Base-by-base conservation (phyloP, 2,888 invertebrate genomes). In the Lithosia quadra region DNA sequence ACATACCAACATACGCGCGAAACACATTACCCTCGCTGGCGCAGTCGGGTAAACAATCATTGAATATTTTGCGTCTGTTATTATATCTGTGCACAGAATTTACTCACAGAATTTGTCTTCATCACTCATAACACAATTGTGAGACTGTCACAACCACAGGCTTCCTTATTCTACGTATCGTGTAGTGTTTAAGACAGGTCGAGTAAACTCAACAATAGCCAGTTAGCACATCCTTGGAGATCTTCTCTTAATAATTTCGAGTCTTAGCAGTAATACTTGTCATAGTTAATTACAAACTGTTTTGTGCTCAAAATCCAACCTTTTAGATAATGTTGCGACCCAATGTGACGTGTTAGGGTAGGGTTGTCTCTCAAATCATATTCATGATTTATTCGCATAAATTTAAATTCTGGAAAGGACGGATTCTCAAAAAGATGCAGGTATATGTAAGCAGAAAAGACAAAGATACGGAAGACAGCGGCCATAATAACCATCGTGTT, bases 251-350 rank as follows among this genome's bases (percentile, higher is more conserved):
- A 69, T 56, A 39, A 63, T 65, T 58, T 33, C 62, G 33, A 28
- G n/a, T 68, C 66, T 36, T 62, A 33, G 34, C 62, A 67, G 65
- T 71, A 71, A 58, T 76, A 78, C 76, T 73, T 74, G 74, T 79
- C 72, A 74, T 79, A 73, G 79, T 79, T 73, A 79, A 79, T 79
- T 76, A 79, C 57, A 55, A 11, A 55, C 11, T 53, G 64, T 68
- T 72, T 77, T 79, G 79, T 79, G 67, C 57, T 77, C 65, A 69
- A 74, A 75, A 74, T 65, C 60, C 61, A 66, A 79, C 70, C 79
- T 64, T 77, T 77, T 71, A 69, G 69, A 71, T 69, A 63, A 67
- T 43, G 65, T 67, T 59, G 62, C 63, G 68, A 73, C 72, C 67
- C 55, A 67, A 77, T 68, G 64, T 64, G 72, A 68, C 68, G 53